Conservation (phyloP, 1,140 invertebrate genomes). For the Eufriesea mexicana region DNA sequence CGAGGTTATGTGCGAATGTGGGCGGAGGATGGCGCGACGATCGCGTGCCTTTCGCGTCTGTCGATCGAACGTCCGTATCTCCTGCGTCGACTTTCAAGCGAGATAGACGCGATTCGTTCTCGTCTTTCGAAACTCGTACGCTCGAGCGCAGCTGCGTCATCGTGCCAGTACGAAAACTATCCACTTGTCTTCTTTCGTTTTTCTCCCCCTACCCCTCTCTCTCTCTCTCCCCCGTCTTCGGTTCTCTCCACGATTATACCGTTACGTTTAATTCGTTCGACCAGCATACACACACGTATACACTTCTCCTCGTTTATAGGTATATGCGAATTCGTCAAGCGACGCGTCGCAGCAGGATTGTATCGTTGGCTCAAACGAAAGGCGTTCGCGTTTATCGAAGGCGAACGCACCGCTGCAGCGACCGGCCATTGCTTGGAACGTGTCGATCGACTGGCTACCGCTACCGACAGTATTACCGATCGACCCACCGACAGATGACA, state of each 20-base stretch:
- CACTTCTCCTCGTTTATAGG: conserved; percentile 4
- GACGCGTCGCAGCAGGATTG: conserved; percentile 51
- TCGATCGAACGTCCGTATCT: not conserved
- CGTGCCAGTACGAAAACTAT: not conserved
- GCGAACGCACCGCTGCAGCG: conserved; percentile 17
- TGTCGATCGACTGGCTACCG: conserved; percentile 2
- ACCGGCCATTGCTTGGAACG: conserved; percentile 18
- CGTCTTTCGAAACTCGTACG: conserved; percentile 14
- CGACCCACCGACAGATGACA: not conserved
- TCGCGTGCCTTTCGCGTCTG: not conserved
- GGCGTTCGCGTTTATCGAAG: conserved; percentile 5
- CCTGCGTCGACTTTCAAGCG: not conserved
- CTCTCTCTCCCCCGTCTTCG: not conserved
- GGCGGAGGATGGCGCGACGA: not conserved
- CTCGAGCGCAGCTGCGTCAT: not conserved
- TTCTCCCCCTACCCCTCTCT: not conserved
- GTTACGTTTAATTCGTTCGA: conserved; percentile 9
- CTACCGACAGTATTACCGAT: not conserved
- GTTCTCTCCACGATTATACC: not conserved
- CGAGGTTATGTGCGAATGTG: not conserved
- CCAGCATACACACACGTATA: not conserved
- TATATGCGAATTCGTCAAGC: conserved; percentile 26
- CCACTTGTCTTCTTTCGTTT: not conserved
- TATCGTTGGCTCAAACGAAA: conserved; percentile 42
- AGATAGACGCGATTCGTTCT: conserved; percentile 24